Evolutionary conservation across 2,113 vertebrate genomes (phyloP).

Genomic region (Oncorhynchus gorbuscha): DNA sequence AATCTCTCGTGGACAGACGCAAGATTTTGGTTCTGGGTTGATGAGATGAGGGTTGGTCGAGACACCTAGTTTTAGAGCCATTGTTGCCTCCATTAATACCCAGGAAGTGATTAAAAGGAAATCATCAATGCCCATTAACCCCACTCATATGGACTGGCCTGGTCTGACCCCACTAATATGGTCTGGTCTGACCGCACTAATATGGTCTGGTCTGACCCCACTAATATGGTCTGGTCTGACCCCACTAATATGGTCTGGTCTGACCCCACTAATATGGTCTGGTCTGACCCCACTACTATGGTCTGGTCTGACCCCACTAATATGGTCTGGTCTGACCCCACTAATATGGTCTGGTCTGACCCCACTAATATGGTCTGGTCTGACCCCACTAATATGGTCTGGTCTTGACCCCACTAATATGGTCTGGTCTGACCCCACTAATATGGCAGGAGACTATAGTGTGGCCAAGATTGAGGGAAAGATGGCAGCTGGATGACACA

Average conservation of each 20-base stretch:
- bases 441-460: conserved; percentile 63
- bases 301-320: too few species aligned
- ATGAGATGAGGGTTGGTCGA: conserved; percentile 21
- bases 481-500: neutral
- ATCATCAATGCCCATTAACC: conserved; percentile 77
- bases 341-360: too few species aligned
- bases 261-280: conserved; percentile 62
- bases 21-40: conserved; percentile 39
- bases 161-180: neutral
- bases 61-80: conserved; percentile 45
- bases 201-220: conserved; percentile 48
- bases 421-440: too few species aligned
- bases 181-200: too few species aligned
- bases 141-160: conserved; percentile 62
- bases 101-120: conserved; percentile 80
- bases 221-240: conserved; percentile 48
- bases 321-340: conserved; percentile 48
- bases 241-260: too few species aligned
- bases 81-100: conserved; percentile 74
- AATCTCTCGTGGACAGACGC: too few species aligned
- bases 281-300: too few species aligned
- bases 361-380: too few species aligned
- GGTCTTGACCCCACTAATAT: too few species aligned
- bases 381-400: too few species aligned
- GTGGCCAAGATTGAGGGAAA: conserved; percentile 66